Base-by-base conservation (phyloP, 2,113 vertebrate species). In the Miniopterus natalensis region DNA sequence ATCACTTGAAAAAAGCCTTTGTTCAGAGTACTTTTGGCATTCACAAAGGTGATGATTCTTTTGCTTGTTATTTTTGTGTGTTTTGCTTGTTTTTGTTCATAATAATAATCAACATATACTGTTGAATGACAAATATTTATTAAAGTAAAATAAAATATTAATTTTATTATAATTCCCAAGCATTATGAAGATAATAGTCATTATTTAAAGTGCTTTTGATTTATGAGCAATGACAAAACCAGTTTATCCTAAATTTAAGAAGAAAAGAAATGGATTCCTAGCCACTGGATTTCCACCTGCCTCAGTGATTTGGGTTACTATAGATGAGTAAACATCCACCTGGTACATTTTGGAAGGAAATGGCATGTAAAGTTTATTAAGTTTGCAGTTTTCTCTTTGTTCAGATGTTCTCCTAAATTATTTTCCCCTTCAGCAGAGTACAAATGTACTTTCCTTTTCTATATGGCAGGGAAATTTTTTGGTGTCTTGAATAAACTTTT, bases 211-310 rank as follows among this genome's bases (percentile, higher is more conserved):
- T 23, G 57, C 47, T 29, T 94, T 73, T 92, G 49, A 90, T 79
- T 86, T 84, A 83, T 92, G 86, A 90, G 7, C 8, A 65, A 12
- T 78, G 27, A 59, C 42, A 57, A 29, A 81, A 53, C 17, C 63
- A 36, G 23, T 95, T 75, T n/a, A 63, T 84, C 73, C 95, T 85
- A 81, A 47, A 95, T 20, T 55, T 68, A 80, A 57, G 53, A 85
- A 55, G 29, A 80, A 81, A 47, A 45, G 5, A 59, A 55, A 65
- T 53, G 31, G 15, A 80, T 90, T 88, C 49, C 6, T 77, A 89
- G 45, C 11, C 12, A 66, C 47, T 83, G 42, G 55, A 86, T 95
- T 87, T 92, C 12, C 8, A 42, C 73, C 86, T 45, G 70, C 40
- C 15, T 90, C 65, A 71, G 57, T 86, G 83, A 78, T 86, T 66